Conservation (phyloP, 2,888 invertebrate species). For the Didymodactylos carnosus region DNA sequence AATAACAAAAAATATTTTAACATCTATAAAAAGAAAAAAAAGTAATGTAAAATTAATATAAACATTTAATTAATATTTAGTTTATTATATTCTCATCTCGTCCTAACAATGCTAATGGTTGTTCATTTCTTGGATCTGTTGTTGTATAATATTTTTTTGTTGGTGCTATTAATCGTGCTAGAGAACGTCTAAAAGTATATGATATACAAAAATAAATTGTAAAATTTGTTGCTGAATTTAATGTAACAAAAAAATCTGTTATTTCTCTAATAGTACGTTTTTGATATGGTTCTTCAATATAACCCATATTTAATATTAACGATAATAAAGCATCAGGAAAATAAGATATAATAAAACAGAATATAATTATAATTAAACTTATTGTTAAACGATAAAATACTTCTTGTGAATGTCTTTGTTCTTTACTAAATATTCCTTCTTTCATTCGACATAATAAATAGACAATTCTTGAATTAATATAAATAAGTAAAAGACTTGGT, state of each 20-base stretch:
- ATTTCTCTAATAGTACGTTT: slow-evolving; percentile 5
- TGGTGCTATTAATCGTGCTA: background rate
- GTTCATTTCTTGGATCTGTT: background rate
- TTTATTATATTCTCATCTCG: no score
- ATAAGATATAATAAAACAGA: slow-evolving; percentile 8
- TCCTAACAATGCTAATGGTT: no score
- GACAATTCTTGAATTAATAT: slow-evolving; percentile 6
- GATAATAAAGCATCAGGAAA: slow-evolving; percentile 14
- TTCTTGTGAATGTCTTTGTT: slow-evolving; percentile 1
- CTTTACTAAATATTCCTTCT: background rate
- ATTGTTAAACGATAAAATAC: slow-evolving; percentile 1
- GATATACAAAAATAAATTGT: slow-evolving; percentile 9
- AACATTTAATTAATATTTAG: no score
- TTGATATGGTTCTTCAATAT: slow-evolving; percentile 7
- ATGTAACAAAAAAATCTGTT: slow-evolving; percentile 9
- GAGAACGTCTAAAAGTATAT: background rate
- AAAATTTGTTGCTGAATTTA: slow-evolving; percentile 12
- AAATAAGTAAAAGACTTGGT: slow-evolving; percentile 3
- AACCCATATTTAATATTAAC: slow-evolving; percentile 7
- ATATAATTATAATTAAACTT: slow-evolving; percentile 6
- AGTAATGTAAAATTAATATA: no score
- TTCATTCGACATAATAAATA: slow-evolving; percentile 7
- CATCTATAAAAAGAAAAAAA: no score
- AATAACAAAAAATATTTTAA: no score
- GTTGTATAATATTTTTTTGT: background rate